Percentiles rank a stretch among this genome's conserved stretches.
These are phyloP conservation scores for Magallana gigas DNA, from an alignment of 1,140 invertebrate genomes.

Conservation along the genomic window DNA sequence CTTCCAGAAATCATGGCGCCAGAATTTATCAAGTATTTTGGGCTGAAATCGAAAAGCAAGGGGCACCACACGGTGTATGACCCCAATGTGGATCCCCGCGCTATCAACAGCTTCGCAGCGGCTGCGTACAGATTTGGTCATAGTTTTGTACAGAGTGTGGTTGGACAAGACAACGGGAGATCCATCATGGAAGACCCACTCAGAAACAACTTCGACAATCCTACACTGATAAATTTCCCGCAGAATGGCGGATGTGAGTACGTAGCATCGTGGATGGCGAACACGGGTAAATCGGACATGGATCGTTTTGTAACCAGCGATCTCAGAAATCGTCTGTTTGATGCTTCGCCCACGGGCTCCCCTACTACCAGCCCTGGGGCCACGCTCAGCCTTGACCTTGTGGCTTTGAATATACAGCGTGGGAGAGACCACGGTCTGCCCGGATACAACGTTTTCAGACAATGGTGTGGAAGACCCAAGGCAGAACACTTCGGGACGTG, in stretches of 20 bases:
- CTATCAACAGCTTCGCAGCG: slow-evolving; percentile 86
- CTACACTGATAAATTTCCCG: slow-evolving; percentile 12
- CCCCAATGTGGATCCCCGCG: slow-evolving; percentile 86
- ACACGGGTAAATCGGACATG: neutral
- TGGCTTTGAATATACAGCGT: slow-evolving; percentile 83
- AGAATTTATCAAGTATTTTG: neutral
- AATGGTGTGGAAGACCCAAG: slow-evolving; percentile 72
- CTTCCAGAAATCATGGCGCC: slow-evolving; percentile 81
- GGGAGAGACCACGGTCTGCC: slow-evolving; percentile 92
- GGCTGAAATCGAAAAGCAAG: neutral
- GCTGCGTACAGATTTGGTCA: slow-evolving; percentile 82
- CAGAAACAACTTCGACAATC: slow-evolving; percentile 20
- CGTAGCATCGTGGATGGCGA: slow-evolving; percentile 16
- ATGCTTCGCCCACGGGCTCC: neutral
- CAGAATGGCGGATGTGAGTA: neutral
- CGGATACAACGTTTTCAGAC: slow-evolving; percentile 60
- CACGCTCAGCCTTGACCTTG: slow-evolving; percentile 72
- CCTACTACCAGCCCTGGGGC: neutral
- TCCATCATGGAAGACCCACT: slow-evolving; percentile 23
- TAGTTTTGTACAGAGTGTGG: slow-evolving; percentile 36
- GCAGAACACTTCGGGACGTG: slow-evolving; percentile 81
- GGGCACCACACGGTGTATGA: slow-evolving; percentile 83
- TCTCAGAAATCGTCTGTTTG: slow-evolving; percentile 45
- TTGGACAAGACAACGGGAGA: neutral
- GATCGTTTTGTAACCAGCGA: slow-evolving; percentile 20